A percentile compares a stretch with the other conserved stretches of the same genome.
phyloP scores from a whole-genome alignment of 2,797 vertebrate species.

The Danio albolineatus region DNA sequence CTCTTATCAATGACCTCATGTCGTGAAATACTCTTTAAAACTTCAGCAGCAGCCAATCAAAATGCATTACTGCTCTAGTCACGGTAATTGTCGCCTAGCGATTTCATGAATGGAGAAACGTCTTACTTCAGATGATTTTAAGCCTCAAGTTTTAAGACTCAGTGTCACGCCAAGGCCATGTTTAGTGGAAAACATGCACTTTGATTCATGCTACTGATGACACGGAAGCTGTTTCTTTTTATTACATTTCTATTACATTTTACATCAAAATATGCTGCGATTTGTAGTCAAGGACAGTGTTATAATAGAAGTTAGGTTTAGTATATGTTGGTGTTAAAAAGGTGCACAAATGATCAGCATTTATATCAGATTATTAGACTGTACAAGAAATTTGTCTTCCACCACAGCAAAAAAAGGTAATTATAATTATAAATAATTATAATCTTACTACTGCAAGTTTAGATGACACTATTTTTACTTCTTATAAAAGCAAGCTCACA shows the following conservation, averaged over 20 bases:
- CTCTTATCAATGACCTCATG: constrained; percentile 48
- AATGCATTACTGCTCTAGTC: constrained; percentile 24
- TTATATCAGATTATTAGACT: neutral
- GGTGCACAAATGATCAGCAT: neutral
- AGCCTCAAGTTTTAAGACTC: constrained; percentile 45
- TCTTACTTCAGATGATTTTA: constrained; percentile 3
- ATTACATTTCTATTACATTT: constrained; percentile 7
- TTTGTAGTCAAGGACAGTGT: neutral
- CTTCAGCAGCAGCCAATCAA: constrained; percentile 37
- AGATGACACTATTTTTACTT: too few relatives aligned
- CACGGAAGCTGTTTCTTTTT: constrained; percentile 25
- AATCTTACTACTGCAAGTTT: too few relatives aligned
- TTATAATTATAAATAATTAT: too few relatives aligned
- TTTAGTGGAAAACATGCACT: constrained; percentile 19
- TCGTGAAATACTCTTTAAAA: constrained; percentile 21
- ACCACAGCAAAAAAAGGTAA: too few relatives aligned
- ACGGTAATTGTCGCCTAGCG: constrained; percentile 23
- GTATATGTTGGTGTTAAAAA: neutral
- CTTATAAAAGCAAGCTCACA: too few relatives aligned
- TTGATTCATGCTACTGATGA: neutral
- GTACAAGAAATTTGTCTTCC: too few relatives aligned
- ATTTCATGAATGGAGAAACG: constrained; percentile 51
- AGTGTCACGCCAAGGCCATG: constrained; percentile 20
- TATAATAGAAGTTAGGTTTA: neutral
- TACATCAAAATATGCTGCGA: constrained; percentile 7